Evolutionary conservation across 2,888 invertebrate genomes (phyloP), one percentile per base, ranked within the genome.

Genomic region (Smittia sp.): DNA sequence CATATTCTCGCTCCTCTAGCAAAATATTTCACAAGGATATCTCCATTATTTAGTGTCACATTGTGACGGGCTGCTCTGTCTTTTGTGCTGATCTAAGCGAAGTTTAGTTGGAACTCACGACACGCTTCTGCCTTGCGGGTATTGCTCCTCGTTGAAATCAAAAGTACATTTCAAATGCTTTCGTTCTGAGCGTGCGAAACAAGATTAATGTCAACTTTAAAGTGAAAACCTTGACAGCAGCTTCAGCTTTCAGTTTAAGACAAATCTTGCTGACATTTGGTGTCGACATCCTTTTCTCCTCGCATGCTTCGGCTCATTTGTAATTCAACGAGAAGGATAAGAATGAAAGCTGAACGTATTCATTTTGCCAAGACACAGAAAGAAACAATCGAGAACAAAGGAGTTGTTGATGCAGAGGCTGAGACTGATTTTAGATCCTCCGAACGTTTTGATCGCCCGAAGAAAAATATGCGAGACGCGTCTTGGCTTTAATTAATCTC

Each of bases 1-100:
- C 24, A 63, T 63, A 63, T 63, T 63, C 63, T 63, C 15, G 63
- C 63, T 63, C 25, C 27, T 25, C 63, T 63, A n/a, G 63, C 25
- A 27, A 6, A 13, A 63, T 63, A n/a, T 63, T 27, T 63, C 63
- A 25, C 3, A 25, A 27, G 63, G 20, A 63, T 25, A 9, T n/a
- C 7, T 27, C 11, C 63, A 63, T 63, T 63, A 27, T 24, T 63
- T 27, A 63, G 63, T 27, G 22, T 63, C 63, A 25, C 63, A 63
- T 20, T 4, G n/a, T 6, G 62, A 62, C 9, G 18, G 18, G 62
- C 18, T 62, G 62, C 24, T 62, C 13, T 24, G 7, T 18, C 4
- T 18, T 27, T 63, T 63, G 13, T 15, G 15, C 25, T 27, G 63
- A 63, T 20, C 9, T 22, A 46, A 46, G 1, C n/a, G 22, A 58